phyloP scores from a whole-genome alignment of 2,797 vertebrate species.

The Acanthis flammea region DNA sequence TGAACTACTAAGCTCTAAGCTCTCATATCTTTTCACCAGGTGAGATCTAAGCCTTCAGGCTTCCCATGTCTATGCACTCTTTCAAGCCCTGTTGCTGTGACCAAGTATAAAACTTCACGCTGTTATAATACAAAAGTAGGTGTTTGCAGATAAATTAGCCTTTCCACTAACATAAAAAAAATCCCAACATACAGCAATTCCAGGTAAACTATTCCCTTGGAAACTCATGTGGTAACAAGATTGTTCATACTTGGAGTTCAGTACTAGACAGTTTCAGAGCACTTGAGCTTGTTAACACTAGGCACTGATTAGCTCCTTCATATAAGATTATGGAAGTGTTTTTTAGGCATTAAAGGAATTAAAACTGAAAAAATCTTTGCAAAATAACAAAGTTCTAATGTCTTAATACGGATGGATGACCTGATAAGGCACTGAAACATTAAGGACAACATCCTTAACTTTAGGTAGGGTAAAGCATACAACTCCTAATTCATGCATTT shows the following conservation, averaged over 20 bases:
- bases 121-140: not conserved
- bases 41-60: not conserved
- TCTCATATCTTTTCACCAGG: not conserved
- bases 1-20: not conserved
- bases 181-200: not conserved
- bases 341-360: not conserved
- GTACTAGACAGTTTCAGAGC: not conserved
- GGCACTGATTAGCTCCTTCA: not conserved
- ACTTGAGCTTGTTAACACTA: not conserved
- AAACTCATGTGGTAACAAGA: not conserved
- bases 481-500: not conserved
- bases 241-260: not conserved
- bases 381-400: not conserved
- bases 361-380: not conserved
- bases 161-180: not conserved
- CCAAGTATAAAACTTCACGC: not conserved
- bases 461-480: not conserved
- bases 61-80: not conserved
- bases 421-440: not conserved
- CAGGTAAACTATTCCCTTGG: not conserved
- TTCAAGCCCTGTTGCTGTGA: not conserved
- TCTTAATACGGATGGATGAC: not conserved
- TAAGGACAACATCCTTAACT: not conserved
- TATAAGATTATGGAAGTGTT: not conserved
- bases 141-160: not conserved